Evolutionary conservation across 2,888 invertebrate species (phyloP).

Genomic region (Eupelmus urozonus): DNA sequence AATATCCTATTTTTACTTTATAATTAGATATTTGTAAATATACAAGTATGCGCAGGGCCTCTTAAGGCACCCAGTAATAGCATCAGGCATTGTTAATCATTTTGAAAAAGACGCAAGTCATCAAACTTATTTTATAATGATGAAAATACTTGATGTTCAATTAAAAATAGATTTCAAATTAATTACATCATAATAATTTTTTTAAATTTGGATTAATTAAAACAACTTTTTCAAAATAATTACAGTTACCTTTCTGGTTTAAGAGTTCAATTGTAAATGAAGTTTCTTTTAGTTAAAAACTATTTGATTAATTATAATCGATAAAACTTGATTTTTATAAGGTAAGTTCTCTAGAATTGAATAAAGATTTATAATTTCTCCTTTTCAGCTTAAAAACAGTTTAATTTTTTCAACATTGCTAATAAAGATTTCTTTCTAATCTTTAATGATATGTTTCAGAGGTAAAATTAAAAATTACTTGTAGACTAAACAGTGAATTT

Average conservation of each 20-base stretch:
- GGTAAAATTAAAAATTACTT: too few species aligned
- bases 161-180: slow-evolving; percentile 5
- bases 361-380: too few species aligned
- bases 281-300: background rate
- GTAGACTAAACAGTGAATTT: too few species aligned
- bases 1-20: slow-evolving; percentile 12
- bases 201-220: background rate
- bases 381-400: too few species aligned
- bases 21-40: slow-evolving; percentile 28
- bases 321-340: too few species aligned
- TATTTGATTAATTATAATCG: too few species aligned
- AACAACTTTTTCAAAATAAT: slow-evolving; percentile 22
- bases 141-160: too few species aligned
- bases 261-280: slow-evolving; percentile 28
- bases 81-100: slow-evolving; percentile 20
- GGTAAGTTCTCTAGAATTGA: too few species aligned
- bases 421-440: too few species aligned
- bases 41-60: slow-evolving; percentile 20
- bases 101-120: slow-evolving; percentile 18
- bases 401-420: too few species aligned
- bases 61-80: slow-evolving; percentile 23
- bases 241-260: background rate
- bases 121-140: too few species aligned
- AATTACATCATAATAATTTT: background rate
- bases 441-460: too few species aligned